A percentile compares a stretch with the other conserved stretches of the same genome.
Conservation (phyloP, 1,140 invertebrate genomes). For the Drosophila elegans region DNA sequence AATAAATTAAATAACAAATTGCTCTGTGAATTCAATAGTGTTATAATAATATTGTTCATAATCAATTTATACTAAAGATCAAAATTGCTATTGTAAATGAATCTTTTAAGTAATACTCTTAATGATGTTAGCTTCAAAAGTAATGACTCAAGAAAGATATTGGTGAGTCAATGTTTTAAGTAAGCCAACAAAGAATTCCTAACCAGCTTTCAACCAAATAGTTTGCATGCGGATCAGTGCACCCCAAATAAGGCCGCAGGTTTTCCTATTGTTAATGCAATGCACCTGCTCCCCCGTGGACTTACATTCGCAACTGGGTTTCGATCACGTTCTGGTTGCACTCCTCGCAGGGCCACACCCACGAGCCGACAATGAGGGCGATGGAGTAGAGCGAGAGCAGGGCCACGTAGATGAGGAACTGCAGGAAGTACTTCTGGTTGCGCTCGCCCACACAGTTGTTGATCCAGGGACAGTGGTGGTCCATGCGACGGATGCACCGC, state of each 20-base stretch:
- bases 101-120: too few species aligned
- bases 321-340: conserved; percentile 89
- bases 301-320: conserved; percentile 92
- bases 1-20: too few species aligned
- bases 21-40: too few species aligned
- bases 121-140: too few species aligned
- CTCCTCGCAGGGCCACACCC: conserved; percentile 90
- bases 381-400: conserved; percentile 89
- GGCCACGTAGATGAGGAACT: conserved; percentile 94
- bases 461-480: conserved; percentile 95
- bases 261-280: neutral
- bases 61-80: too few species aligned
- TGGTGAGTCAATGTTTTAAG: too few species aligned
- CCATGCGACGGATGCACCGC: conserved; percentile 94
- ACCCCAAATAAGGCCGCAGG: neutral
- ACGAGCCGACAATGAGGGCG: conserved; percentile 90
- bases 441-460: conserved; percentile 97
- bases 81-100: too few species aligned
- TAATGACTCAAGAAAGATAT: too few species aligned
- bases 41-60: too few species aligned
- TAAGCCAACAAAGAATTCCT: neutral
- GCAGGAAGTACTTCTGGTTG: conserved; percentile 97
- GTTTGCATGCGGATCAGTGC: neutral
- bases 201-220: neutral
- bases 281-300: conserved; percentile 35